These are phyloP conservation scores for Takifugu flavidus DNA, from an alignment of 2,113 vertebrate species.

Conservation along the genomic window DNA sequence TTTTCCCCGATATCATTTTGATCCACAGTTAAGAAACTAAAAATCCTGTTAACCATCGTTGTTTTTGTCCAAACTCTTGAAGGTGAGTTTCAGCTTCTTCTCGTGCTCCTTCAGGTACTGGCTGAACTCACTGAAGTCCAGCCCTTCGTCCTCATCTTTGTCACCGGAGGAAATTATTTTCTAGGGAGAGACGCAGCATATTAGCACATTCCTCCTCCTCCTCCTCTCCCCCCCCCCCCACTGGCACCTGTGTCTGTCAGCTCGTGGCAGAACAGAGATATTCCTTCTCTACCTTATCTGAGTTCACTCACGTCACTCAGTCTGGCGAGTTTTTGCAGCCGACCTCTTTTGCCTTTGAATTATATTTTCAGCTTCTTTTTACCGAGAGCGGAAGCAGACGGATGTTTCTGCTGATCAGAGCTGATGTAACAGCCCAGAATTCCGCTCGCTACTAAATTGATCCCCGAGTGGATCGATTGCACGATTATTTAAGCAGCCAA, in stretches of 20 bases:
- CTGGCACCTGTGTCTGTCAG: slow-evolving; percentile 6
- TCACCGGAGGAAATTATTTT: slow-evolving; percentile 89
- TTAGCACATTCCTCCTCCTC: neutral
- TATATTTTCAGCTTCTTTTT: neutral
- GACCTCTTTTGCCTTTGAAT: neutral
- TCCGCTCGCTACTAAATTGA: neutral
- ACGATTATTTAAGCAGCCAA: slow-evolving; percentile 20
- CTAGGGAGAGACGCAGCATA: slow-evolving; percentile 57
- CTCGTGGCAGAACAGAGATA: neutral
- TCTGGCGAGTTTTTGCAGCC: neutral
- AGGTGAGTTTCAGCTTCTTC: slow-evolving; percentile 90
- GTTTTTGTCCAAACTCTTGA: slow-evolving; percentile 95
- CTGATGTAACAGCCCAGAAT: neutral
- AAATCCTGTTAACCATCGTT: slow-evolving; percentile 78
- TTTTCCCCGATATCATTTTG: neutral
- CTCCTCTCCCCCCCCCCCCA: neutral
- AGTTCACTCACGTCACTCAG: neutral
- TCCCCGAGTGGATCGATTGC: slow-evolving; percentile 11
- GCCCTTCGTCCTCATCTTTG: slow-evolving; percentile 79
- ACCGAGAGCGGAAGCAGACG: too few species aligned
- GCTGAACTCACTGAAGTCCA: slow-evolving; percentile 89
- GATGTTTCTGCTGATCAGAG: too few species aligned
- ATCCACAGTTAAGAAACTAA: neutral
- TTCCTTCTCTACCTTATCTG: neutral
- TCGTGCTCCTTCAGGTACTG: slow-evolving; percentile 91